Evolutionary conservation across 2,888 invertebrate genomes (phyloP).

Genomic region (Amaurobius ferox): DNA sequence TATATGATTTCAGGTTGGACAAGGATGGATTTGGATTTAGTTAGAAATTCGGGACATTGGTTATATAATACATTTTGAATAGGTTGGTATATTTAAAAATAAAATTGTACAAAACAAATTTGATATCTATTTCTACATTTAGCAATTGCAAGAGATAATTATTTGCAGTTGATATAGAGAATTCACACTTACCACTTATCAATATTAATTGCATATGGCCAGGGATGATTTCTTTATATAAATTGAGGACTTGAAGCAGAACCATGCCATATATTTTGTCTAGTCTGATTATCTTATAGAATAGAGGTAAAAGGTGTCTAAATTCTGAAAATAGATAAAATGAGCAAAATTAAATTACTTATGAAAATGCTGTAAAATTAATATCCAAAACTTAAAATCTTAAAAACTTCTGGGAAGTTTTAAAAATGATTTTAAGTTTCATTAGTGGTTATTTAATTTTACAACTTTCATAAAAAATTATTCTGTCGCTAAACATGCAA

Average conservation of each 20-base stretch:
- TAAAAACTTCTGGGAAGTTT: neutral
- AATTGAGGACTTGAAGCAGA: constrained; percentile 64
- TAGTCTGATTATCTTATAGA: neutral
- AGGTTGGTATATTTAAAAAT: no score
- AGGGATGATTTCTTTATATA: constrained; percentile 23
- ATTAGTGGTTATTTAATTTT: neutral
- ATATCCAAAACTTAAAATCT: neutral
- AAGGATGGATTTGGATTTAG: no score
- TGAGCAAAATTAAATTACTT: neutral
- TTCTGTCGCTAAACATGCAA: neutral
- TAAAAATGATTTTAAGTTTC: neutral
- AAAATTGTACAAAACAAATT: no score
- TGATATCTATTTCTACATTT: constrained; percentile 15
- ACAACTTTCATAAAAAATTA: neutral
- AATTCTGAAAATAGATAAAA: constrained; percentile 1
- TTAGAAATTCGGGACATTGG: no score
- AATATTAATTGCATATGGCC: neutral
- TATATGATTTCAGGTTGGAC: no score
- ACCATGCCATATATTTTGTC: neutral
- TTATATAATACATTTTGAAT: no score
- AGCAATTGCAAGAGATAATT: constrained; percentile 22
- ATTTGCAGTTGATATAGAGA: constrained; percentile 55
- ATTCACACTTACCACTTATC: constrained; percentile 36
- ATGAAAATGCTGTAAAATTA: neutral
- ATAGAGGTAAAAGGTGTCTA: neutral